Percentiles rank a stretch among this genome's conserved stretches.
Evolutionary conservation across 2,797 vertebrate species (phyloP).

Genomic region (Glyptemys insculpta): DNA sequence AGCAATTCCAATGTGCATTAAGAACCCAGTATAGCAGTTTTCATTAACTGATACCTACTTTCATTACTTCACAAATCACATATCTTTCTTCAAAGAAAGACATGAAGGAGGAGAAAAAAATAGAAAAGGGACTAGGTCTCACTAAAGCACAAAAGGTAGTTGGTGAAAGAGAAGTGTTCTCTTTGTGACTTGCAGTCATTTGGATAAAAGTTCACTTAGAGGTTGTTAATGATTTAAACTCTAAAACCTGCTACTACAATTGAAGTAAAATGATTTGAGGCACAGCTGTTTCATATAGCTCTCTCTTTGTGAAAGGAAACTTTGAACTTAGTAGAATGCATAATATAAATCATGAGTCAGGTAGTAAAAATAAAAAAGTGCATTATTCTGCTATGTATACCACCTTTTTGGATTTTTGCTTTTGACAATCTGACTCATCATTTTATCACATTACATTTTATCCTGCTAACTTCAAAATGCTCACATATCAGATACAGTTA

Average conservation of each 20-base stretch:
- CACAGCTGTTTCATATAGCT: constrained; percentile 78
- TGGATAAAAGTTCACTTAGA: constrained; percentile 84
- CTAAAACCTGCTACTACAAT: constrained; percentile 84
- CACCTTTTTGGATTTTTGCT: constrained; percentile 58
- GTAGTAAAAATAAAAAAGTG: constrained; percentile 67
- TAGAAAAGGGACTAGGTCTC: constrained; percentile 74
- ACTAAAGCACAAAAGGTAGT: constrained; percentile 81
- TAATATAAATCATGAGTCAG: constrained; percentile 79
- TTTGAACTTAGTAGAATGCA: constrained; percentile 80
- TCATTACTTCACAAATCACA: constrained; percentile 82
- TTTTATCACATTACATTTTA: constrained; percentile 71
- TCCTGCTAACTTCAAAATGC: constrained; percentile 58
- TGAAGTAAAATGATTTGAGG: constrained; percentile 82
- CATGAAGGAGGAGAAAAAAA: constrained; percentile 64
- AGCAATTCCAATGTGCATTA: constrained; percentile 70
- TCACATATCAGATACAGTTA: constrained; percentile 41
- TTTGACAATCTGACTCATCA: constrained; percentile 77
- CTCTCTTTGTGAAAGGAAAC: constrained; percentile 80
- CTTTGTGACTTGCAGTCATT: constrained; percentile 84
- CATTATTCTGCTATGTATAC: constrained; percentile 72
- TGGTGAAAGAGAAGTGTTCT: constrained; percentile 77
- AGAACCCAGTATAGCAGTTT: constrained; percentile 74
- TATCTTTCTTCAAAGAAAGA: constrained; percentile 81
- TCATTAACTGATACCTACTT: constrained; percentile 81
- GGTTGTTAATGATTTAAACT: constrained; percentile 87